phyloP scores from a whole-genome alignment of 1,140 invertebrate genomes.

The Ceratitis capitata region DNA sequence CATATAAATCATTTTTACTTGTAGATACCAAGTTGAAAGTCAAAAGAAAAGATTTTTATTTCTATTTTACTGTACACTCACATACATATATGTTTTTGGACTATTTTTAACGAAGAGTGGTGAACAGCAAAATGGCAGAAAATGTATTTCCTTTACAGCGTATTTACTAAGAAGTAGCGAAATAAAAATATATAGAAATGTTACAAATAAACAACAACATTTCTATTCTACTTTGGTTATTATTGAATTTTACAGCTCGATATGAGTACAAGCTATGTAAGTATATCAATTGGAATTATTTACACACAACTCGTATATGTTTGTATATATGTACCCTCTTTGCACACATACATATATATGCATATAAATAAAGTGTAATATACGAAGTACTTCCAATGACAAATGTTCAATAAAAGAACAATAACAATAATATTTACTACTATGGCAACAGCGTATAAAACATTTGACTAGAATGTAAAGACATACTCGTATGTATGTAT shows the following conservation, averaged over 20 bases:
- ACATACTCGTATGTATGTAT: not conserved
- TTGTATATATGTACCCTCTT: too few species aligned
- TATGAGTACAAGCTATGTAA: too few species aligned
- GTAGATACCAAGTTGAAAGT: not conserved
- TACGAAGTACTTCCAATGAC: not conserved
- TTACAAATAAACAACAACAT: not conserved
- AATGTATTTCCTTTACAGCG: not conserved
- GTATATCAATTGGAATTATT: not conserved
- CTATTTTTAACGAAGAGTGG: not conserved
- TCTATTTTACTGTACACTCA: too few species aligned
- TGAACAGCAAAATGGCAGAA: not conserved
- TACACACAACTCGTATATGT: not conserved
- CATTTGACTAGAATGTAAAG: not conserved
- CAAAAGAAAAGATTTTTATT: not conserved
- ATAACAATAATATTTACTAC: conserved; percentile 4
- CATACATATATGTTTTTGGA: too few species aligned
- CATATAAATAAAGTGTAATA: not conserved
- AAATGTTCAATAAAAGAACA: conserved; percentile 22
- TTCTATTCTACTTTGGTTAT: not conserved
- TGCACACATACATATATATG: too few species aligned
- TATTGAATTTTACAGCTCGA: not conserved
- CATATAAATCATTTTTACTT: not conserved
- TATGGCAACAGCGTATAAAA: not conserved
- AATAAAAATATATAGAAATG: not conserved
- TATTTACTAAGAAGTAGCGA: not conserved